Conservation (phyloP, 2,113 vertebrate genomes). For the human region DNA sequence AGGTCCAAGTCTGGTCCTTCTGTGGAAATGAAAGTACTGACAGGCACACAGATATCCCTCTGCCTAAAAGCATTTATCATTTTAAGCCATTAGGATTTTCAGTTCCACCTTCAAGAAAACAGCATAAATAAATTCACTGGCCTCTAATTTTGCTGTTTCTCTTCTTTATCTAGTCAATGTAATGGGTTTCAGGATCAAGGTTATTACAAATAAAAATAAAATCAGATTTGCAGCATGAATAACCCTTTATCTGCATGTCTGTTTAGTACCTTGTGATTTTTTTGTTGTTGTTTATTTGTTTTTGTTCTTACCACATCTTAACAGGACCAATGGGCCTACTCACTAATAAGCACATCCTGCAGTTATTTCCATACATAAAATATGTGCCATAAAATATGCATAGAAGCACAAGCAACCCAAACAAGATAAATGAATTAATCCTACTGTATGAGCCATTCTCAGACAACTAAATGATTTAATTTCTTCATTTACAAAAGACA, state of each 20-base stretch:
- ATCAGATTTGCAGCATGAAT: neutral
- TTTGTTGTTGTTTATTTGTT: neutral
- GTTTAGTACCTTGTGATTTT: neutral
- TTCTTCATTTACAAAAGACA: neutral
- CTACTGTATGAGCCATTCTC: neutral
- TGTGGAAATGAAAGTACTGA: neutral
- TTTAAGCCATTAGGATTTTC: neutral
- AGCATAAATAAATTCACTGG: neutral
- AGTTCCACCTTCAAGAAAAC: neutral
- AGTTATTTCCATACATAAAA: neutral
- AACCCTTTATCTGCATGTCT: neutral
- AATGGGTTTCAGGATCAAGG: neutral
- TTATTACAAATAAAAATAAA: conserved; percentile 14
- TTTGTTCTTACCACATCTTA: neutral
- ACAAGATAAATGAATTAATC: neutral
- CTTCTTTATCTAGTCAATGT: neutral
- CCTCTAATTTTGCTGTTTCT: neutral
- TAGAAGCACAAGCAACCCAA: neutral
- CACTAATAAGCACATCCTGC: neutral
- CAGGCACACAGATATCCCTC: neutral
- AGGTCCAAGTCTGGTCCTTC: neutral
- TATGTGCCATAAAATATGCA: neutral
- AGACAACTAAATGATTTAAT: neutral
- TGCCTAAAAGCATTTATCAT: neutral
- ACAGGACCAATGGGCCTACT: neutral